These are phyloP conservation scores for Megalops cyprinoides DNA, from an alignment of 2,797 vertebrate species.

Conservation along the genomic window DNA sequence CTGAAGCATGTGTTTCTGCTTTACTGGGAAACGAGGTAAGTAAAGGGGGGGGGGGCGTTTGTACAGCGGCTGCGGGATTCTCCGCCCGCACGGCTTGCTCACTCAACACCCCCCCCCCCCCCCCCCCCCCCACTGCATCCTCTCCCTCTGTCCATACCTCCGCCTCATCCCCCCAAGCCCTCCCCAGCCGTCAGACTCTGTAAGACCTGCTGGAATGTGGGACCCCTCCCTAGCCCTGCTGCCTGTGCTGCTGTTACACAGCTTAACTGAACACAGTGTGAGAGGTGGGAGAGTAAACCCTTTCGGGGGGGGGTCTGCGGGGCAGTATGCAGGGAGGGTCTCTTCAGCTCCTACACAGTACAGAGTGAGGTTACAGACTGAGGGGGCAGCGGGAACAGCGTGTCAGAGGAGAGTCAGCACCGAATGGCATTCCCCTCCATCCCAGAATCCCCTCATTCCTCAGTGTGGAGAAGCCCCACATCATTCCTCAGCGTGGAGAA, in stretches of 20 bases:
- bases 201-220: too few relatives aligned
- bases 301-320: too few relatives aligned
- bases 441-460: neutral
- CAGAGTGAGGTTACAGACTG: neutral
- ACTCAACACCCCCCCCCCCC: neutral
- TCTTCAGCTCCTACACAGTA: neutral
- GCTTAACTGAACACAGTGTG: too few relatives aligned
- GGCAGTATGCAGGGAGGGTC: neutral
- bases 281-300: neutral
- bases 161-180: slow-evolving; percentile 3
- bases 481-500: too few relatives aligned
- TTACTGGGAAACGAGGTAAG: slow-evolving; percentile 94
- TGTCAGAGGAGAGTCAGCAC: too few relatives aligned
- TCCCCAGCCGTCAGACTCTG: too few relatives aligned
- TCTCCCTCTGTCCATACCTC: slow-evolving; percentile 7
- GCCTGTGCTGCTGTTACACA: neutral
- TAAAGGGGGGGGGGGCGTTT: slow-evolving; percentile 23
- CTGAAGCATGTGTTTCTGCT: slow-evolving; percentile 94
- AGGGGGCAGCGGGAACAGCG: slow-evolving; percentile 2
- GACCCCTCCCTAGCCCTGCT: neutral
- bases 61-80: neutral
- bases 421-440: neutral
- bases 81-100: neutral
- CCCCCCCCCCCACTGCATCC: neutral
- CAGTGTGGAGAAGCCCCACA: neutral